Conservation (phyloP, 2,888 invertebrate species). For the Cecidostiba fungosa region DNA sequence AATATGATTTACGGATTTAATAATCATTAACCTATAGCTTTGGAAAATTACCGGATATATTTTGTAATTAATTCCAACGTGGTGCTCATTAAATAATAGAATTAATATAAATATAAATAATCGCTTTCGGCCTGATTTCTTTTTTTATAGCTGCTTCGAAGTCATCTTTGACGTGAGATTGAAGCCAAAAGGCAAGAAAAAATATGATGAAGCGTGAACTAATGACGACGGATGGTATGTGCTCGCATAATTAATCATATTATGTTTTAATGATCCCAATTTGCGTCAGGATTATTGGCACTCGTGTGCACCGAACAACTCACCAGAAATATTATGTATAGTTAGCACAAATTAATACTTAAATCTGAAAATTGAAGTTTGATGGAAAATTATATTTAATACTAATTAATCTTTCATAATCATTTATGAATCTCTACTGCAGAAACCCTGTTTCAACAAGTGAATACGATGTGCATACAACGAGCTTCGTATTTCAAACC, state of each 20-base stretch:
- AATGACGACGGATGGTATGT: conserved; percentile 37
- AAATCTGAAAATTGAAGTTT: conserved; percentile 30
- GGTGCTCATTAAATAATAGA: not conserved
- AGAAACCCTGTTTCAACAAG: not conserved
- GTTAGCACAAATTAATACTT: not conserved
- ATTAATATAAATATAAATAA: not conserved
- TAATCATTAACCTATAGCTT: too few relatives aligned
- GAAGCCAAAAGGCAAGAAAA: conserved; percentile 21
- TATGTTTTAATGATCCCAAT: conserved; percentile 59
- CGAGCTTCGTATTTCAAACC: not conserved
- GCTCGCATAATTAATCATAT: conserved; percentile 45
- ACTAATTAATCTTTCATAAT: conserved; percentile 6
- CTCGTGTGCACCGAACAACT: conserved; percentile 34
- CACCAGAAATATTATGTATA: not conserved
- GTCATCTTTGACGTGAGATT: not conserved
- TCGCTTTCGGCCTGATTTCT: not conserved
- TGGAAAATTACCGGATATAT: too few relatives aligned
- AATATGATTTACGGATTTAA: too few relatives aligned
- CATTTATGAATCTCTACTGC: not conserved
- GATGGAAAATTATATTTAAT: conserved; percentile 1
- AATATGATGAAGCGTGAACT: conserved; percentile 42
- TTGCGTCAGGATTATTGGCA: conserved; percentile 64
- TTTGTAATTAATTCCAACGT: too few relatives aligned
- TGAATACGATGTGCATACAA: not conserved
- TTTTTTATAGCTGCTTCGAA: not conserved